Percentiles rank a stretch among this genome's conserved stretches.
Evolutionary conservation across 2,888 invertebrate genomes (phyloP).

Genomic region (Hesperia comma): DNA sequence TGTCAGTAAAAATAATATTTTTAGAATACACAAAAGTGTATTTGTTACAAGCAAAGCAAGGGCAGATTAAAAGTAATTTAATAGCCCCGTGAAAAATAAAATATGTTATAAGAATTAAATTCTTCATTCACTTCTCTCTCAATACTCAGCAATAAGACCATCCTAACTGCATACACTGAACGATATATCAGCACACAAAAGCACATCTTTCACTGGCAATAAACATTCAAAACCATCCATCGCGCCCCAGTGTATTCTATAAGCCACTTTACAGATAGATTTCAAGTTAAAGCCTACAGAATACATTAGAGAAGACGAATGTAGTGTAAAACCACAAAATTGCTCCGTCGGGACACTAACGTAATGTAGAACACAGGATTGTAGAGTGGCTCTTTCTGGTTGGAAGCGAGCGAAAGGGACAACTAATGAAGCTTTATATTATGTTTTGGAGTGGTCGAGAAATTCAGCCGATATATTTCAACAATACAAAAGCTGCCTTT

Average conservation of each 20-base stretch:
- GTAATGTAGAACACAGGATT: conserved; percentile 26
- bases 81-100: too few species aligned
- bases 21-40: too few species aligned
- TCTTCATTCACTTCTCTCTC: too few species aligned
- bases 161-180: background rate
- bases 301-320: conserved; percentile 35
- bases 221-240: conserved; percentile 7
- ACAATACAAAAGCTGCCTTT: conserved; percentile 36
- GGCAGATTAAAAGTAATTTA: too few species aligned
- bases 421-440: conserved; percentile 27
- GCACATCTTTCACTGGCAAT: background rate
- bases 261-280: conserved; percentile 32
- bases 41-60: too few species aligned
- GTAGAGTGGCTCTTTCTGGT: conserved; percentile 14
- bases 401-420: conserved; percentile 3
- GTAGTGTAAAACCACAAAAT: conserved; percentile 37
- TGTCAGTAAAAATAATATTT: too few species aligned
- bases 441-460: conserved; percentile 35
- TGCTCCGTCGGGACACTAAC: conserved; percentile 31
- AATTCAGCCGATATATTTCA: conserved; percentile 34
- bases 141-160: too few species aligned
- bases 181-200: conserved; percentile 3
- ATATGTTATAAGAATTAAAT: too few species aligned
- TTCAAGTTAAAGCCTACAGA: conserved; percentile 29
- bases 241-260: conserved; percentile 13